Evolutionary conservation across 2,888 invertebrate genomes (phyloP).

Genomic region (Ethmia dodecea): DNA sequence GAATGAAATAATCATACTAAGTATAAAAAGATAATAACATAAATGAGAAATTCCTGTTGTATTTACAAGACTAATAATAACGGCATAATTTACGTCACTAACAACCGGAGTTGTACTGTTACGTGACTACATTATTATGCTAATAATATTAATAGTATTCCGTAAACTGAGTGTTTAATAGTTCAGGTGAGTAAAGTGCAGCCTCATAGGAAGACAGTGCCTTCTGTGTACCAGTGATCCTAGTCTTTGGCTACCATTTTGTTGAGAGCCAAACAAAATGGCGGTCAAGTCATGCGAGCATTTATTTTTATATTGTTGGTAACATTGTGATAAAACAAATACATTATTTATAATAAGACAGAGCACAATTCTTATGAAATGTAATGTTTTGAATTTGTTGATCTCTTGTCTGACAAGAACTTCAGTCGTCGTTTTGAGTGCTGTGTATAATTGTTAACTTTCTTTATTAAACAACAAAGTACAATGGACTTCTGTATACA

Average conservation of each 20-base stretch:
- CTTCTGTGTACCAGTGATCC: slow-evolving; percentile 70
- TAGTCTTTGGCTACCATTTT: slow-evolving; percentile 63
- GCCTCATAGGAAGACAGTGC: slow-evolving; percentile 44
- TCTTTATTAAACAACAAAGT: slow-evolving; percentile 18
- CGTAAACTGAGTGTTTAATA: slow-evolving; percentile 3
- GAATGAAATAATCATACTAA: no score
- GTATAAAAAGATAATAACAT: no score
- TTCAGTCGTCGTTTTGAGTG: slow-evolving; percentile 22
- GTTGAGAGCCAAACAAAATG: slow-evolving; percentile 22
- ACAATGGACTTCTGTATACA: slow-evolving; percentile 22
- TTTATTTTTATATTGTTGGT: slow-evolving; percentile 72
- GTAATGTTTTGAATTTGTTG: slow-evolving; percentile 22
- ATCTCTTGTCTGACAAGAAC: slow-evolving; percentile 47
- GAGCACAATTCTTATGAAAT: slow-evolving; percentile 32
- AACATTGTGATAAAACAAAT: slow-evolving; percentile 45
- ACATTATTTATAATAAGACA: slow-evolving; percentile 40
- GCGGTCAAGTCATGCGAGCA: slow-evolving; percentile 68
- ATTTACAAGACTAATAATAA: no score
- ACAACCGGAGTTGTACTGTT: slow-evolving; percentile 54
- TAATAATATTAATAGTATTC: neutral
- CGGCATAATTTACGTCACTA: slow-evolving; percentile 21
- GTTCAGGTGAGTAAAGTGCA: slow-evolving; percentile 6
- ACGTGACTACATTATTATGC: slow-evolving; percentile 21
- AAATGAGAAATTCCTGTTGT: no score
- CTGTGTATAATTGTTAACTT: slow-evolving; percentile 25